Evolutionary conservation across 2,113 vertebrate species (phyloP).

Genomic region (Dolichallabes microphthalmus): DNA sequence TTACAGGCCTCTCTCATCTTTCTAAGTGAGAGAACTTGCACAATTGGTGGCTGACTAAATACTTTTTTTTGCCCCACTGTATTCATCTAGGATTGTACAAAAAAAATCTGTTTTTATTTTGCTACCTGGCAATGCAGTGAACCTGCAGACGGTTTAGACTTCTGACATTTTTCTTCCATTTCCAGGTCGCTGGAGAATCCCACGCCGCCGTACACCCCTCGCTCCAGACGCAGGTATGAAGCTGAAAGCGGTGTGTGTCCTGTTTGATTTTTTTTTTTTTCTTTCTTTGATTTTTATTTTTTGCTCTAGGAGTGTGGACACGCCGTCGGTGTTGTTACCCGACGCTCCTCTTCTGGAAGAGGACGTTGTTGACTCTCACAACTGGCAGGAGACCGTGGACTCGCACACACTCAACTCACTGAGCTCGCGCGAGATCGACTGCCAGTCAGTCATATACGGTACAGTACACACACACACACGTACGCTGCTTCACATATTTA

Average conservation of each 20-base stretch:
- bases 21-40: too few relatives aligned
- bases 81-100: background rate
- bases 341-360: slow-evolving; percentile 83
- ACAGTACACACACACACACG: slow-evolving; percentile 1
- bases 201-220: slow-evolving; percentile 90
- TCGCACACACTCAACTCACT: slow-evolving; percentile 75
- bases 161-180: slow-evolving; percentile 41
- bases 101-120: background rate
- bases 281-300: background rate
- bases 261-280: background rate
- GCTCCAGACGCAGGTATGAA: slow-evolving; percentile 84
- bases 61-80: too few relatives aligned
- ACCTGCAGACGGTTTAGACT: slow-evolving; percentile 33
- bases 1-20: too few relatives aligned
- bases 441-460: slow-evolving; percentile 95
- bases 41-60: too few relatives aligned
- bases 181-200: slow-evolving; percentile 89
- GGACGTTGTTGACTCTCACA: slow-evolving; percentile 78
- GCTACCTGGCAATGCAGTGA: background rate
- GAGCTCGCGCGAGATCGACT: slow-evolving; percentile 78
- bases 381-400: slow-evolving; percentile 86
- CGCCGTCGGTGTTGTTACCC: slow-evolving; percentile 73
- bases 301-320: slow-evolving; percentile 79
- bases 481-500: background rate
- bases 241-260: background rate